These are phyloP conservation scores for Daubentonia madagascariensis DNA, from an alignment of 2,113 vertebrate species.

Conservation along the genomic window DNA sequence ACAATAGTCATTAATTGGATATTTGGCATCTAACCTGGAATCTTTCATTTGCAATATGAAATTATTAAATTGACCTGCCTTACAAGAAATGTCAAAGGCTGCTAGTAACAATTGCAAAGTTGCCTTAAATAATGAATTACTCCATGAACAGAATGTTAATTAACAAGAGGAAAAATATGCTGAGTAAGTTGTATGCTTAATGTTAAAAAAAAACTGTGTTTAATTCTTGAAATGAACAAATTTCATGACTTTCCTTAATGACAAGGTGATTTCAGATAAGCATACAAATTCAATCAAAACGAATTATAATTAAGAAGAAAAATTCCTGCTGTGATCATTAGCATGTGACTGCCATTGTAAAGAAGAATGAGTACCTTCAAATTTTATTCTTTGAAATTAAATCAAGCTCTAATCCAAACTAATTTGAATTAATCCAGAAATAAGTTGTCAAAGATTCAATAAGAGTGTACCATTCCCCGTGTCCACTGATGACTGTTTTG, in stretches of 20 bases:
- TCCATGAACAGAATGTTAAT: slow-evolving; percentile 55
- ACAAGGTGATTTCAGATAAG: slow-evolving; percentile 43
- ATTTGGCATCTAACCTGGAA: slow-evolving; percentile 25
- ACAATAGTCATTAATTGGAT: slow-evolving; percentile 40
- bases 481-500: neutral
- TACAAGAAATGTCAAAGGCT: slow-evolving; percentile 37
- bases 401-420: slow-evolving; percentile 33
- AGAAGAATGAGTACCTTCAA: slow-evolving; percentile 43
- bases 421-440: slow-evolving; percentile 39
- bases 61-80: slow-evolving; percentile 62
- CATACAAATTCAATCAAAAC: slow-evolving; percentile 37
- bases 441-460: slow-evolving; percentile 13
- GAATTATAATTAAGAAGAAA: slow-evolving; percentile 59
- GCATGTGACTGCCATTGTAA: slow-evolving; percentile 10
- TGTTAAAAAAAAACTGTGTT: neutral
- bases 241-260: slow-evolving; percentile 25
- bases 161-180: neutral
- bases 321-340: slow-evolving; percentile 36
- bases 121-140: slow-evolving; percentile 54
- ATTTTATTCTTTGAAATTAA: slow-evolving; percentile 47
- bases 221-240: slow-evolving; percentile 40
- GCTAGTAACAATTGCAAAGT: slow-evolving; percentile 56
- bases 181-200: neutral
- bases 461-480: neutral
- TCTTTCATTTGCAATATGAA: slow-evolving; percentile 56